phyloP scores from a whole-genome alignment of 2,797 vertebrate species.

The Parotocinclus haroldoi region DNA sequence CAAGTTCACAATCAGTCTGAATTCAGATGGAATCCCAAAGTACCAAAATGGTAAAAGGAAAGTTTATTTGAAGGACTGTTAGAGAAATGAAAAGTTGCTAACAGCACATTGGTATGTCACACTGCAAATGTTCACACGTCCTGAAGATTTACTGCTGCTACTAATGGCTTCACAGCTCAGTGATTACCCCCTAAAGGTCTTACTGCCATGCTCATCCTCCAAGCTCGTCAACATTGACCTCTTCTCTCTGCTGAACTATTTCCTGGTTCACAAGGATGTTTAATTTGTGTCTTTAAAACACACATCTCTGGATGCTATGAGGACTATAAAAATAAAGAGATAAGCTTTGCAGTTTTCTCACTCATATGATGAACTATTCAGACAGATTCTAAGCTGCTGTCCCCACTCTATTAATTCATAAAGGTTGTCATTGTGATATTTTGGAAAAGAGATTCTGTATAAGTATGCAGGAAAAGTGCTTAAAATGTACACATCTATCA shows the following conservation, averaged over 20 bases:
- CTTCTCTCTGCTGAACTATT: conserved; percentile 26
- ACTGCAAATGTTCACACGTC: conserved; percentile 1
- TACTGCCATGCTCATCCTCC: conserved; percentile 49
- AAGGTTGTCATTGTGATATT: no score
- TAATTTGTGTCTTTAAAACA: conserved; percentile 45
- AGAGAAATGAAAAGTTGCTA: conserved; percentile 1
- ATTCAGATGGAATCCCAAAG: no score
- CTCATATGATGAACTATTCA: conserved; percentile 48
- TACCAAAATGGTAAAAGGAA: conserved; percentile 14
- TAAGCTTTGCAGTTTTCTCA: conserved; percentile 29
- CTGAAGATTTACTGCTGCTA: conserved; percentile 6
- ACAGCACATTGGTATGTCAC: conserved; percentile 6
- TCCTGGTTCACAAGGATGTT: conserved; percentile 42
- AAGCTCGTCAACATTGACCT: conserved; percentile 16
- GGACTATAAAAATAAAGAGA: conserved; percentile 32
- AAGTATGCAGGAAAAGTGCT: no score
- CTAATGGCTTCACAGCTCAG: conserved; percentile 6
- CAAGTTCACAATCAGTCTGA: no score
- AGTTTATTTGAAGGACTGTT: not conserved
- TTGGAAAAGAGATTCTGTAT: no score
- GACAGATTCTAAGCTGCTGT: no score
- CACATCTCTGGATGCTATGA: conserved; percentile 37
- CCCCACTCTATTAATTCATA: no score
- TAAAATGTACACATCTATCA: no score
- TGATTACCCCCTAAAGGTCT: conserved; percentile 19